phyloP scores from a whole-genome alignment of 1,140 invertebrate genomes.

The Philopotamus ludificatus region DNA sequence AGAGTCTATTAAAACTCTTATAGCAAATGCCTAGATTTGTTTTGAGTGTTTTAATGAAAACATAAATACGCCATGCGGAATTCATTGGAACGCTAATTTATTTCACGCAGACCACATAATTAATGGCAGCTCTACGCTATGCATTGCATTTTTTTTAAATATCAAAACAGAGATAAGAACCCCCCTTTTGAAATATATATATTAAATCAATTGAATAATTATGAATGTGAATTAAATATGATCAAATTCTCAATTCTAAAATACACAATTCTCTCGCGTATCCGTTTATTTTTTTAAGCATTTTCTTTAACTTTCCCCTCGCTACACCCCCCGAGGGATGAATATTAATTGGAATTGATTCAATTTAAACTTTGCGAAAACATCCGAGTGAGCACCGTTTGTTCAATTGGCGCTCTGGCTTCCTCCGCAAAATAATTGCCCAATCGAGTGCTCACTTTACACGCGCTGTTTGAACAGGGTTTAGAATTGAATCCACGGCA shows the following conservation, averaged over 20 bases:
- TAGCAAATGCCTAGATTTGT: no score
- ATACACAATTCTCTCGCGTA: no score
- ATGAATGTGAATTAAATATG: not conserved
- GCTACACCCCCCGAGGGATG: conserved; percentile 7
- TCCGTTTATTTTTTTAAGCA: not conserved
- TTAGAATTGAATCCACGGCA: conserved; percentile 17
- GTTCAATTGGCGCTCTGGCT: not conserved
- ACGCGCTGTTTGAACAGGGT: conserved; percentile 15
- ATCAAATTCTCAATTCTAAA: not conserved
- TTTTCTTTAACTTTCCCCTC: not conserved
- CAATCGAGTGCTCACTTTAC: conserved; percentile 19
- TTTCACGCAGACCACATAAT: no score
- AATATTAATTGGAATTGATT: conserved; percentile 24
- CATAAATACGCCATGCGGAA: no score
- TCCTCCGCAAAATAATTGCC: conserved; percentile 22
- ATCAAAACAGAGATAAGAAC: not conserved
- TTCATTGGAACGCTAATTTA: no score
- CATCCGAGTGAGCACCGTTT: conserved; percentile 1
- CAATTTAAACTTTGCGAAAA: conserved; percentile 24
- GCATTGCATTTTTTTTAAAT: not conserved
- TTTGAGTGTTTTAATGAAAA: no score
- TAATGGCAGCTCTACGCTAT: no score
- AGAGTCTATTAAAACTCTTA: no score
- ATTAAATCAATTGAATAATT: not conserved
- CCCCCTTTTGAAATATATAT: not conserved